Evolutionary conservation across 2,888 invertebrate species (phyloP), one percentile per base, ranked within the genome.

Genomic region (Halocaridina rubra): DNA sequence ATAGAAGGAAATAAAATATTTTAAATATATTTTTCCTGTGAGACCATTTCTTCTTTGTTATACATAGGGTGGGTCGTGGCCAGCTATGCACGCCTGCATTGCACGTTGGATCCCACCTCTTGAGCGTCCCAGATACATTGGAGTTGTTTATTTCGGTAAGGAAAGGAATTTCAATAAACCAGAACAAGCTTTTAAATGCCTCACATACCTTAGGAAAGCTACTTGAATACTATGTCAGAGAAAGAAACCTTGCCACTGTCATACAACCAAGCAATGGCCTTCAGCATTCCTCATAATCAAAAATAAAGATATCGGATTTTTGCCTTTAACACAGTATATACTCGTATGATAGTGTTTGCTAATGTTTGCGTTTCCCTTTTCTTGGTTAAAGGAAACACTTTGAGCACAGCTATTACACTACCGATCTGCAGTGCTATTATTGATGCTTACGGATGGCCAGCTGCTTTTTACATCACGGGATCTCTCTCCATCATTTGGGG

Each of bases 41-140:
- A 5, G n/a, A 61, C n/a, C 7, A 61, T 16, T 7, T 22, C 7
- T 19, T 19, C 19, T 19, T 22, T 61, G 7, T 16, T 5, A 7
- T 61, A 8, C n/a, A 3, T 89, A 93, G 92, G 96, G 96, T 75
- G 97, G 96, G 16, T 96, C 96, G 8, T 98, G 97, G 95, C 98
- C 98, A 0, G 96, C 97, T 5, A 97, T 98, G 90, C 95, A 97
- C 85, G 96, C 97, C 3, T 94, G 98, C 93, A 97, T 97, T 53
- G 96, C 97, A 7, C 94, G 95, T 88, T 98, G 98, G 98, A 96
- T 98, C 84, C 98, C 98, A 8, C 97, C 97, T 16, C 94, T 95
- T 93, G 98, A 98, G 90, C 93, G 98, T 89, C 96, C 97, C 71
- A 96, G 97, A 91, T 96, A 98, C 91, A 96, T 97, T 91, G 95